A percentile compares a stretch with the other conserved stretches of the same genome.
These are phyloP conservation scores for Sebastiscus albofasciatus DNA, from an alignment of 2,797 vertebrate genomes.

Conservation along the genomic window DNA sequence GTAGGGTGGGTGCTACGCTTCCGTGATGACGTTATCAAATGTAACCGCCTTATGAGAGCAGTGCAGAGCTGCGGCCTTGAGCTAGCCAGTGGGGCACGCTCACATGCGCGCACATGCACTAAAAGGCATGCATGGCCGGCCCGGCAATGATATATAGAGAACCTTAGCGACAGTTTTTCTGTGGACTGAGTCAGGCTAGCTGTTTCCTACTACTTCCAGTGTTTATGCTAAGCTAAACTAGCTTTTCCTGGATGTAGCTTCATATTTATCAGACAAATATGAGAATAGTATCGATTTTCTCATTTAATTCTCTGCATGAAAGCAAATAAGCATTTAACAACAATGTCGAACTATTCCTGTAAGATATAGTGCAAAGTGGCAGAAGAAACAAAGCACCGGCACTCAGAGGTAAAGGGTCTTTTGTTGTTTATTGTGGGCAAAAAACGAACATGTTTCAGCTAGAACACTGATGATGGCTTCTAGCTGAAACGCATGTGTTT, in stretches of 20 bases:
- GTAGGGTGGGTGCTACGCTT: too few species aligned
- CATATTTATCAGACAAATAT: background rate
- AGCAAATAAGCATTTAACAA: background rate
- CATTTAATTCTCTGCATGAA: background rate
- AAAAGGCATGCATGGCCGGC: too few species aligned
- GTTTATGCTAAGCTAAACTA: background rate
- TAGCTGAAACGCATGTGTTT: background rate
- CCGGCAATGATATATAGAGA: too few species aligned
- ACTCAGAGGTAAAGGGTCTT: background rate
- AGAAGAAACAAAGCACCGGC: background rate
- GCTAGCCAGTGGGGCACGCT: too few species aligned
- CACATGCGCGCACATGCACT: too few species aligned
- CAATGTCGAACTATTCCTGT: background rate
- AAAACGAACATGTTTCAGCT: background rate
- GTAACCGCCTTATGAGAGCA: too few species aligned
- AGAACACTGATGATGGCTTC: background rate
- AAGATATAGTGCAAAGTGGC: too few species aligned
- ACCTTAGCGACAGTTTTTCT: background rate
- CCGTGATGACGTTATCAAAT: too few species aligned
- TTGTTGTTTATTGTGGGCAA: background rate
- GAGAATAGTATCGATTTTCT: background rate
- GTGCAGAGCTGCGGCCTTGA: too few species aligned
- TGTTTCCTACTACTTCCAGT: background rate
- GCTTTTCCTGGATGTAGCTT: background rate
- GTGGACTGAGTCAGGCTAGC: background rate